Percentiles rank a stretch among this genome's conserved stretches.
These are phyloP conservation scores for Drosophila basisetae DNA, from an alignment of 2,888 invertebrate genomes.

Conservation along the genomic window DNA sequence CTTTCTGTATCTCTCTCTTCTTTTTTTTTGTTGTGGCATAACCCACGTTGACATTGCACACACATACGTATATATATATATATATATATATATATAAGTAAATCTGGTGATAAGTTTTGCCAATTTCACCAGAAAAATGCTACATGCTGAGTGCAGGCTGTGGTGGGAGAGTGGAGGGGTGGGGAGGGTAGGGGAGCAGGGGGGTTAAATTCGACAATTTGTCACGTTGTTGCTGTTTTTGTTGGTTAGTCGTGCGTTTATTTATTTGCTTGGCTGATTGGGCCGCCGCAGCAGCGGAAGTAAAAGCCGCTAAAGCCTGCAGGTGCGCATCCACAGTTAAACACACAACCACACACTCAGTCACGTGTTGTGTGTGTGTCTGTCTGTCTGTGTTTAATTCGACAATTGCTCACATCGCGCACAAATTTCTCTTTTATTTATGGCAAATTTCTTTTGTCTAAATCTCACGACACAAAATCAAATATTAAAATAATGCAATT, in stretches of 20 bases:
- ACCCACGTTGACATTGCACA: constrained; percentile 77
- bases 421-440: constrained; percentile 78
- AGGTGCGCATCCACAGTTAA: constrained; percentile 61
- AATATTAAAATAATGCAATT: constrained; percentile 64
- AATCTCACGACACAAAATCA: constrained; percentile 65
- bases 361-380: constrained; percentile 5
- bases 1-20: constrained; percentile 8
- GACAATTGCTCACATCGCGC: constrained; percentile 47
- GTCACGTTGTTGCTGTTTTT: constrained; percentile 49
- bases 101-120: constrained; percentile 14
- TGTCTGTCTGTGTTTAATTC: constrained; percentile 48
- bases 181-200: neutral
- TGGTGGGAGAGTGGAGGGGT: neutral
- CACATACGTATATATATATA: constrained; percentile 33
- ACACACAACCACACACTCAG: constrained; percentile 6
- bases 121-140: constrained; percentile 77
- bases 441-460: constrained; percentile 72
- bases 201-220: constrained; percentile 68
- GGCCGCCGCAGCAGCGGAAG: constrained; percentile 60
- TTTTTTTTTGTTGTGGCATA: constrained; percentile 65
- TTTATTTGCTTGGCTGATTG: constrained; percentile 60
- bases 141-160: constrained; percentile 29
- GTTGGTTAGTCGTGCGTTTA: constrained; percentile 72
- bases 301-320: constrained; percentile 69
- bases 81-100: constrained; percentile 18